phyloP scores from a whole-genome alignment of 2,888 invertebrate species.

The Caenorhabditis zanzibari region DNA sequence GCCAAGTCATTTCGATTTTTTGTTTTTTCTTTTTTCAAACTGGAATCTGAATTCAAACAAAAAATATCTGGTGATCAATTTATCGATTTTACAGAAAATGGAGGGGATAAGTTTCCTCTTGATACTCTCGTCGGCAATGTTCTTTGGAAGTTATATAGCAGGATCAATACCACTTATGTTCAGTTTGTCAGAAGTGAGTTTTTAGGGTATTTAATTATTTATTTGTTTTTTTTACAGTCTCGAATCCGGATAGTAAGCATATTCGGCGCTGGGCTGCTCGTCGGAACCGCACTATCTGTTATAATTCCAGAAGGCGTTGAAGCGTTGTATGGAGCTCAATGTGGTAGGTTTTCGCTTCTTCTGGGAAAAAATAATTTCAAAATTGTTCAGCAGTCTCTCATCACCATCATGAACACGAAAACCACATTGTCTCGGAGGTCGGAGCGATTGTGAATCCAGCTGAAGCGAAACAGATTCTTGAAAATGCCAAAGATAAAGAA shows the following conservation, averaged over 20 bases:
- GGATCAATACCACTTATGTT: slow-evolving; percentile 96
- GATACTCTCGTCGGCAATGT: slow-evolving; percentile 87
- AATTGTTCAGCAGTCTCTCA: background rate
- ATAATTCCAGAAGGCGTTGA: slow-evolving; percentile 99
- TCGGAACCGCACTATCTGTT: slow-evolving; percentile 97
- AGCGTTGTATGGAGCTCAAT: slow-evolving; percentile 81
- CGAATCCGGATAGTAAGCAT: slow-evolving; percentile 95
- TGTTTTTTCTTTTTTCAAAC: background rate
- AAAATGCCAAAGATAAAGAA: slow-evolving; percentile 64
- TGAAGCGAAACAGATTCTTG: slow-evolving; percentile 72
- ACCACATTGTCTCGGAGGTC: slow-evolving; percentile 26
- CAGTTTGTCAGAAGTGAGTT: slow-evolving; percentile 92
- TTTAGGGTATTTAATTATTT: background rate
- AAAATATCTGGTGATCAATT: background rate
- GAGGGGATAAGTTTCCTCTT: slow-evolving; percentile 67
- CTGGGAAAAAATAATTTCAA: too few species aligned
- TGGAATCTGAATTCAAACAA: background rate
- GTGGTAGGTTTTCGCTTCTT: slow-evolving; percentile 49
- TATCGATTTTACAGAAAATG: slow-evolving; percentile 54
- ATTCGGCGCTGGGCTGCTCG: slow-evolving; percentile 96
- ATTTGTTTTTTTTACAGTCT: slow-evolving; percentile 89
- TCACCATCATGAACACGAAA: slow-evolving; percentile 31
- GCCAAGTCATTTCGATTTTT: slow-evolving; percentile 35
- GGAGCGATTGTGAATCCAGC: slow-evolving; percentile 61
- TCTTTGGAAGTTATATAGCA: slow-evolving; percentile 95